Percentiles rank a stretch among this genome's conserved stretches.
Evolutionary conservation across 2,113 vertebrate species (phyloP).

Genomic region (Egretta garzetta): DNA sequence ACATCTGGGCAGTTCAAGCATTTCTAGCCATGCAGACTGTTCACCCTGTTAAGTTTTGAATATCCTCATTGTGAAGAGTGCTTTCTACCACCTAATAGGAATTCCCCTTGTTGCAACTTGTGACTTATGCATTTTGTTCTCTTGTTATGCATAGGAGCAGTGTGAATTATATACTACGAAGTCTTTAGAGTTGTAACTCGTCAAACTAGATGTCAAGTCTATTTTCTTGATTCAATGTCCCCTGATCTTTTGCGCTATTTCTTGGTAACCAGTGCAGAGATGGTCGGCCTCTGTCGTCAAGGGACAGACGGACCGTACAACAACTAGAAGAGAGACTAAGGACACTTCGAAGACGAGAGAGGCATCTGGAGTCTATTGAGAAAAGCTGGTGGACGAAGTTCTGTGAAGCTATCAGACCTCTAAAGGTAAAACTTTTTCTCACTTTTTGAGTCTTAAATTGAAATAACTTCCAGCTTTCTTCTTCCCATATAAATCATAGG

Average conservation of each 20-base stretch:
- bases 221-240: not conserved
- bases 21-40: not conserved
- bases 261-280: constrained; percentile 84
- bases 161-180: not conserved
- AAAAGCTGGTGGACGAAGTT: constrained; percentile 93
- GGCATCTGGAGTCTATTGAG: constrained; percentile 90
- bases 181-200: not conserved
- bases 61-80: not conserved
- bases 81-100: not conserved
- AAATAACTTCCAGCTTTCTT: not conserved
- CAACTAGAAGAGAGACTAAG: constrained; percentile 89
- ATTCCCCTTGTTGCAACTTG: not conserved
- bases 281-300: constrained; percentile 89
- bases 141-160: not conserved
- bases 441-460: not conserved
- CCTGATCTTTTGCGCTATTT: not conserved
- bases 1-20: not conserved
- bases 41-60: not conserved
- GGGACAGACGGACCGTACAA: constrained; percentile 85
- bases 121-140: not conserved
- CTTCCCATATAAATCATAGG: not conserved
- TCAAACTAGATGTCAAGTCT: not conserved
- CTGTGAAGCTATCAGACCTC: constrained; percentile 85
- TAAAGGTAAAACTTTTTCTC: constrained; percentile 82
- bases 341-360: constrained; percentile 84